Evolutionary conservation across 2,888 invertebrate genomes (phyloP), one percentile per base, ranked within the genome.

Genomic region (Cyaniris semiargus): DNA sequence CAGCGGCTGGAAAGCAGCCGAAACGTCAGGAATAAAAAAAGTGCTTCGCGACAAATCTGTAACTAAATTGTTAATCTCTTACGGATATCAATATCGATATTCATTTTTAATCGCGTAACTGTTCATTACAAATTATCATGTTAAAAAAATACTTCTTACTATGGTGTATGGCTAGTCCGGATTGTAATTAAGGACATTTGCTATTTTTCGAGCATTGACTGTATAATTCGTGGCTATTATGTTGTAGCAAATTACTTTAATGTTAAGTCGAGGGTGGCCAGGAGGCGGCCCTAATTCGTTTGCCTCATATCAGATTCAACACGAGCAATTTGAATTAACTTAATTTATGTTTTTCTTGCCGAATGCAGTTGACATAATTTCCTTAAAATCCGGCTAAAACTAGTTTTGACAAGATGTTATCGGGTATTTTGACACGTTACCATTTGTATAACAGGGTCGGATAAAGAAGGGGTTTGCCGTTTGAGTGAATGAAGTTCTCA

Each of bases 301-400:
- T 27, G 53, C 48, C 27, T 53, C 74, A 53, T 74, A 74, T 74
- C 74, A 74, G 74, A 74, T 74, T 53, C 74, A 48, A 74, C 74
- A 74, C 74, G 74, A 74, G 74, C 74, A 74, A 74, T 74, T 74
- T 74, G 74, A 72, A 72, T 72, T 44, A 71, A 71, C 34, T 71
- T 71, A 71, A 71, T 71, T 71, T 71, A 71, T 71, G 71, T 38
- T 71, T 71, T 71, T 71, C 38, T 71, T 71, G 70, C 71, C 71
- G 71, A 38, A 8, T 38, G 13, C 21, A 38, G 71, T 71, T 71
- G 71, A 71, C 71, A 71, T 38, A 71, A 71, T 71, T 71, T 38
- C 10, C 34, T 71, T 71, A 71, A 71, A 38, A 71, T 21, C 38
- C n/a, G 38, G 21, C 34, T 38, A 71, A 27, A 71, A 71, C 18